phyloP scores from a whole-genome alignment of 2,888 invertebrate species.

The Lampropteryx suffumata region DNA sequence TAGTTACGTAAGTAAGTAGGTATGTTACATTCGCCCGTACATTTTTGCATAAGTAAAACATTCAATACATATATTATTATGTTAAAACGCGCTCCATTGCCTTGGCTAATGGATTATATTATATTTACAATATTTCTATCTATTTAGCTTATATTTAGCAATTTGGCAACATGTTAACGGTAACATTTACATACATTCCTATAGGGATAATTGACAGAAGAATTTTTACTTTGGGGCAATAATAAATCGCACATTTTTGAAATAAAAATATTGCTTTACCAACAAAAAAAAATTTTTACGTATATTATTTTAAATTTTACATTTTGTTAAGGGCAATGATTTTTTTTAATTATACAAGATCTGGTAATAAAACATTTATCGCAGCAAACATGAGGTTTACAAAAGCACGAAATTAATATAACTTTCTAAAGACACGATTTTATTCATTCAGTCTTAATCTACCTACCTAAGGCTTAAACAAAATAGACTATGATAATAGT shows the following conservation, averaged over 20 bases:
- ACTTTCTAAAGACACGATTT: constrained; percentile 54
- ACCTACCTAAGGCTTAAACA: constrained; percentile 59
- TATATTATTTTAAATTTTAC: too few relatives aligned
- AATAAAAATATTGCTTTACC: too few relatives aligned
- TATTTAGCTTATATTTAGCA: constrained; percentile 70
- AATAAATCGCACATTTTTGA: too few relatives aligned
- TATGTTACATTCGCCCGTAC: constrained; percentile 53
- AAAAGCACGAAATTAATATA: constrained; percentile 53
- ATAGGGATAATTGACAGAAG: constrained; percentile 77
- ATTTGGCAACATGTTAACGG: constrained; percentile 78
- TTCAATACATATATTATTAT: constrained; percentile 64
- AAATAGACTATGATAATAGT: constrained; percentile 65
- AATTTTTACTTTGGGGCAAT: constrained; percentile 42
- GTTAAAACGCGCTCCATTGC: constrained; percentile 66
- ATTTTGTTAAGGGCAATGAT: too few relatives aligned
- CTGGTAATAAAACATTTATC: constrained; percentile 48
- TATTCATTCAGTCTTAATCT: constrained; percentile 76
- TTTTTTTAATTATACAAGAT: constrained; percentile 3
- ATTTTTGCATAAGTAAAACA: constrained; percentile 49
- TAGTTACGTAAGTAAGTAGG: constrained; percentile 57
- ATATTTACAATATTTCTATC: constrained; percentile 76
- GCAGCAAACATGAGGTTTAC: constrained; percentile 68
- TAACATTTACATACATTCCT: constrained; percentile 68
- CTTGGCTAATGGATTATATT: constrained; percentile 58
- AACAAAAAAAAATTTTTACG: too few relatives aligned